Evolutionary conservation across 2,113 vertebrate genomes (phyloP), one percentile per base, ranked within the genome.

Genomic region (rabbit (Oryctolagus cuniculus)): DNA sequence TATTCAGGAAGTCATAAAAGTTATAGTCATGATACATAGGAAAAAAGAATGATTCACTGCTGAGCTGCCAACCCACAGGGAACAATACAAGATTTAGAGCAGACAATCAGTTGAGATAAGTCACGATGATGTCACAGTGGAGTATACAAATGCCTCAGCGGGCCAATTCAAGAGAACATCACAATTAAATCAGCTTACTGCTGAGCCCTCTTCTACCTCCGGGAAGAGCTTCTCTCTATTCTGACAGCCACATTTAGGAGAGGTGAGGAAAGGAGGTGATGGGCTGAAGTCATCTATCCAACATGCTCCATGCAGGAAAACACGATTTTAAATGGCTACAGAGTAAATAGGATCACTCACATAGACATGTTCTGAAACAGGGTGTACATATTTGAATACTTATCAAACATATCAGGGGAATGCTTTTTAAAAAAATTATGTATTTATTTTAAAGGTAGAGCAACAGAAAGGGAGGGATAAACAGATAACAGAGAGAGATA

Each of bases 11-110:
- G 82, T 87, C 91, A 94, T 91, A 67, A 66, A 90, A 95, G 90
- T 53, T 91, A 75, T 8, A 87, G 89, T 77, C 67, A 74, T 94
- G 77, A 91, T 38, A 87, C 31, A 89, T n/a, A 87, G 21, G 88
- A 51, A 34, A 82, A 77, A 87, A 69, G 79, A 93, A 89, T 97
- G 97, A 97, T 91, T 97, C 96, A 96, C 51, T 67, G 87, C 95
- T 81, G 94, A 97, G 79, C 95, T 73, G 89, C n/a, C 61, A 74
- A 96, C 61, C 96, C 87, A 34, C 16, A 70, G 94, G 91, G 96
- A 96, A 75, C 91, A 77, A 89, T 78, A n/a, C 73, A 79, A 88
- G 38, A 61, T 51, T 95, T 89, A 49, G 87, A 95, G 90, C 10
- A 93, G 89, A 93, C 77, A 36, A 64, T 96, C 83, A 94, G 84